Evolutionary conservation across 2,797 vertebrate species (phyloP).

Genomic region (Delichon dasypus): DNA sequence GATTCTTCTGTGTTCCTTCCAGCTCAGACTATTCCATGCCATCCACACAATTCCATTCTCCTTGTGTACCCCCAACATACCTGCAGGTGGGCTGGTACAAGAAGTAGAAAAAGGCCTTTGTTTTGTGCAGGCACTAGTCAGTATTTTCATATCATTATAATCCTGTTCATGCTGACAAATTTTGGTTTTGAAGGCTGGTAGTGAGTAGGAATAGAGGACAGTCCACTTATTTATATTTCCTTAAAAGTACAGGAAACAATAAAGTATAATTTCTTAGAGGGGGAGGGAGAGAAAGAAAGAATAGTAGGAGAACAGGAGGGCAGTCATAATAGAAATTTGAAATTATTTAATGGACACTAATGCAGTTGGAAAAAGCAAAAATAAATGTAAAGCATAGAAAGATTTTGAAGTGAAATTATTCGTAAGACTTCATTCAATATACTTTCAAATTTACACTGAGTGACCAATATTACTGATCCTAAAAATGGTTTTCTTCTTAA

Average conservation of each 20-base stretch:
- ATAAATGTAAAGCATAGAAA: neutral
- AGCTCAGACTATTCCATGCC: neutral
- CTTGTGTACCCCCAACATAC: neutral
- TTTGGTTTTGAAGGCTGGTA: neutral
- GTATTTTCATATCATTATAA: too few species aligned
- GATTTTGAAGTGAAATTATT: neutral
- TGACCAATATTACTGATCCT: neutral
- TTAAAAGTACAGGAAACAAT: neutral
- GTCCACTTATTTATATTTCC: neutral
- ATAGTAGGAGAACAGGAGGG: neutral
- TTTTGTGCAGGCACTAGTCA: neutral
- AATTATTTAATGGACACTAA: neutral
- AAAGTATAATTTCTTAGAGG: neutral
- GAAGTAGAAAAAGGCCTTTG: neutral
- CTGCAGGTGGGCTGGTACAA: neutral
- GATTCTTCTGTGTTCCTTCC: neutral
- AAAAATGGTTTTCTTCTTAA: neutral
- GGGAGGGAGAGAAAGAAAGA: fast-evolving
- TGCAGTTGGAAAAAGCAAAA: neutral
- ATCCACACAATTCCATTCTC: neutral
- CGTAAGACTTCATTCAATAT: neutral
- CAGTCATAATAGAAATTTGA: neutral
- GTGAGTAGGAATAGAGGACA: neutral
- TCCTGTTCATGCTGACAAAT: neutral
- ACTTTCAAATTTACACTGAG: neutral